Evolutionary conservation across 2,888 invertebrate genomes (phyloP).

Genomic region (Leucozona laternaria): DNA sequence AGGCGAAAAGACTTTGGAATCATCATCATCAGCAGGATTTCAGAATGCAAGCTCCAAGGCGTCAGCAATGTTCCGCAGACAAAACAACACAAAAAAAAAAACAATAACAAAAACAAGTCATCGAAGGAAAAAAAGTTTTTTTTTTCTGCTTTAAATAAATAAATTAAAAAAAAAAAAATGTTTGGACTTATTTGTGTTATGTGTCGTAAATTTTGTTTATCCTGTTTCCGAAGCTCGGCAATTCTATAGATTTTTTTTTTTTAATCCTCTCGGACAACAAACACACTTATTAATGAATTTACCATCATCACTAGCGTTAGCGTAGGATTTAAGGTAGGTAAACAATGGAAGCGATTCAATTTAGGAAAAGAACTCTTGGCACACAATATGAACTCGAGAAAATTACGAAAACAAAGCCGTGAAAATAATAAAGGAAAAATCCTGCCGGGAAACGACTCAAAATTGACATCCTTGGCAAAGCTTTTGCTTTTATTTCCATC

Average conservation of each 20-base stretch:
- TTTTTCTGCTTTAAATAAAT: constrained; percentile 29
- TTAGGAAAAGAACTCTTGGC: constrained; percentile 57
- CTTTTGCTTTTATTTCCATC: constrained; percentile 12
- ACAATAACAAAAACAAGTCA: background rate
- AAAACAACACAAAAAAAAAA: constrained; percentile 32
- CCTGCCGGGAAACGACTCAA: constrained; percentile 18
- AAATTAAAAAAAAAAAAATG: constrained; percentile 67
- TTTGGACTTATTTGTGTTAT: constrained; percentile 61
- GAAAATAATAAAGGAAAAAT: constrained; percentile 5
- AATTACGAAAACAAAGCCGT: constrained; percentile 29
- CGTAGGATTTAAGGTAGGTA: constrained; percentile 56
- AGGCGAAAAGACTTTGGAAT: constrained; percentile 12
- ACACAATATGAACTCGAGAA: constrained; percentile 40
- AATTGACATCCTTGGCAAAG: constrained; percentile 69
- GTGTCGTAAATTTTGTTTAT: constrained; percentile 71
- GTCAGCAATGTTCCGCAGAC: background rate
- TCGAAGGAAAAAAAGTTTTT: background rate
- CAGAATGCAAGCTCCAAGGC: background rate
- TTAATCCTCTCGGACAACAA: constrained; percentile 31
- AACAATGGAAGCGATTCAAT: constrained; percentile 70
- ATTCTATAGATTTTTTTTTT: background rate
- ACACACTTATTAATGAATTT: constrained; percentile 67
- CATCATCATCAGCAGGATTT: constrained; percentile 10
- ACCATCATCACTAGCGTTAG: constrained; percentile 35
- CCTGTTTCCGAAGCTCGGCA: constrained; percentile 33